Evolutionary conservation across 2,113 vertebrate species (phyloP).

Genomic region (Phoxinus phoxinus): DNA sequence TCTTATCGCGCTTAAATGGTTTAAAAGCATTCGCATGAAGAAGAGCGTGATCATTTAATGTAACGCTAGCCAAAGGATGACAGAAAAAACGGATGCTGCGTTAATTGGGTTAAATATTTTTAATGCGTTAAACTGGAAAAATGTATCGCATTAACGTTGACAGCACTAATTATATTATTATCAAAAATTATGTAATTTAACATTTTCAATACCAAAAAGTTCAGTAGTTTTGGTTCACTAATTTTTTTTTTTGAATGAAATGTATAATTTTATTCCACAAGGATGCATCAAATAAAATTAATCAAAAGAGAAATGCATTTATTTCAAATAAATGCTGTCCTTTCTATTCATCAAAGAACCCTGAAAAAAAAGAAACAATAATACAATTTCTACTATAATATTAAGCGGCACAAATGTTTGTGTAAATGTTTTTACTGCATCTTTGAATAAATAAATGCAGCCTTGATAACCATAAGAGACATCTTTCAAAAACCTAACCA

Average conservation of each 20-base stretch:
- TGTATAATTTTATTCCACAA: not conserved
- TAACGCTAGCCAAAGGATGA: too few species aligned
- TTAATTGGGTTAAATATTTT: too few species aligned
- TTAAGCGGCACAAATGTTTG: not conserved
- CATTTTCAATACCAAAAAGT: not conserved
- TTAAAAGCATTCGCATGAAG: too few species aligned
- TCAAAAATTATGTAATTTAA: not conserved
- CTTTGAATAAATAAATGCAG: not conserved
- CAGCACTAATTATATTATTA: not conserved
- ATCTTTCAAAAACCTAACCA: not conserved
- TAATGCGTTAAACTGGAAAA: too few species aligned
- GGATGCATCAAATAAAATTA: not conserved
- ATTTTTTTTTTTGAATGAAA: not conserved
- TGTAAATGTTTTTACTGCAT: not conserved
- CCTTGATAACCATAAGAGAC: not conserved
- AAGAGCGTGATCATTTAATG: too few species aligned
- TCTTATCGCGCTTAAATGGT: too few species aligned
- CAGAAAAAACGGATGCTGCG: too few species aligned
- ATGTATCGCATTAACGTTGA: too few species aligned
- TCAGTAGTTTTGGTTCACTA: not conserved
- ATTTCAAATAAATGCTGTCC: not conserved
- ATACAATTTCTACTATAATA: not conserved
- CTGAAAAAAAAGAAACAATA: not conserved
- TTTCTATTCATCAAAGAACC: not conserved
- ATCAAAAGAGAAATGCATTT: not conserved